Evolutionary conservation across 1,140 invertebrate species (phyloP).

Genomic region (Ceratoteleas bidentatus): DNA sequence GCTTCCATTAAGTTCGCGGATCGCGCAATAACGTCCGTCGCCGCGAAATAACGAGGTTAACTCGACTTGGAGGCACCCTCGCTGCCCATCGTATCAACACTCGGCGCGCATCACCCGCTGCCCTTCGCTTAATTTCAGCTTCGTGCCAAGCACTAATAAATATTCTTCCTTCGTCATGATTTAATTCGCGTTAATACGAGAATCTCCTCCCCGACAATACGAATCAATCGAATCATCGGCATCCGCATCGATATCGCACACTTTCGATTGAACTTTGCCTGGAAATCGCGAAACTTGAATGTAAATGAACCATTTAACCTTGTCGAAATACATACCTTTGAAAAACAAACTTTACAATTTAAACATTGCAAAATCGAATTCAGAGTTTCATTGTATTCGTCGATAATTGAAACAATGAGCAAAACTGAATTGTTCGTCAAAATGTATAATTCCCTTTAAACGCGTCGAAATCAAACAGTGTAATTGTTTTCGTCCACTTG

Average conservation of each 20-base stretch:
- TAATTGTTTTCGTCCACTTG: neutral
- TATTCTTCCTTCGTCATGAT: slow-evolving; percentile 55
- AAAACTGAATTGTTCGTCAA: neutral
- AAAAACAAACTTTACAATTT: too few relatives aligned
- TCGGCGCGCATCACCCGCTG: slow-evolving; percentile 53
- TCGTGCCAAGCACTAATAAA: slow-evolving; percentile 58
- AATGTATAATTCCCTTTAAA: neutral
- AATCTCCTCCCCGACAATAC: slow-evolving; percentile 20
- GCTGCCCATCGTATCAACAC: slow-evolving; percentile 42
- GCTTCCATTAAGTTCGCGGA: slow-evolving; percentile 7
- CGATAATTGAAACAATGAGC: neutral
- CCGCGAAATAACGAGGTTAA: slow-evolving; percentile 68
- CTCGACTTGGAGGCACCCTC: slow-evolving; percentile 64
- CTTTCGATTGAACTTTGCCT: slow-evolving; percentile 15
- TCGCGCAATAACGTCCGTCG: slow-evolving; percentile 47
- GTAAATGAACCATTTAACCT: too few relatives aligned
- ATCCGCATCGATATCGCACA: slow-evolving; percentile 2
- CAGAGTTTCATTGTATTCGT: neutral
- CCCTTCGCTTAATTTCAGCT: slow-evolving; percentile 64
- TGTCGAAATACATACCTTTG: too few relatives aligned
- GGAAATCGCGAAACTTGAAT: too few relatives aligned
- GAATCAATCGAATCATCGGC: slow-evolving; percentile 43
- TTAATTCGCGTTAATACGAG: slow-evolving; percentile 58
- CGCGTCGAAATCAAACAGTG: neutral
- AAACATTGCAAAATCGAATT: too few relatives aligned